Conservation (phyloP, 2,797 vertebrate genomes). For the Gymnoscopelus microlampas region DNA sequence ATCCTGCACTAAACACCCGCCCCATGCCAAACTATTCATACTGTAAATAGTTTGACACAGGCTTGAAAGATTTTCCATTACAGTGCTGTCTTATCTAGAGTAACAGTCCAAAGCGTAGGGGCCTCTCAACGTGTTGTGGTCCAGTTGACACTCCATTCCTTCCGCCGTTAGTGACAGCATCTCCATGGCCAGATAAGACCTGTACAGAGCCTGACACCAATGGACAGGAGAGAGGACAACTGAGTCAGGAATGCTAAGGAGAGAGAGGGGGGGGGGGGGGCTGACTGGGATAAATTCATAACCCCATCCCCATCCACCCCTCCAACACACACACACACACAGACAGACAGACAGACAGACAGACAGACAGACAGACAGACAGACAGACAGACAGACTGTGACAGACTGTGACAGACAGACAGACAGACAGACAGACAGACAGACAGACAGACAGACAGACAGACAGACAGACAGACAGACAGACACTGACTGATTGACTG, state of each 20-base stretch:
- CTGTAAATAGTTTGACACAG: constrained; percentile 21
- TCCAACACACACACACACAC: too few species aligned
- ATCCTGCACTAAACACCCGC: neutral
- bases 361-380: neutral
- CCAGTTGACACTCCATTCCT: constrained; percentile 21
- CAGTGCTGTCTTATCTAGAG: constrained; percentile 15
- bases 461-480: too few species aligned
- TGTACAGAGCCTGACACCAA: constrained; percentile 24
- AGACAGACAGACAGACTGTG: too few species aligned
- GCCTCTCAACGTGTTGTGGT: constrained; percentile 17
- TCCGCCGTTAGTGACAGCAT: constrained; percentile 31
- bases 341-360: too few species aligned
- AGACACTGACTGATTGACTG: too few species aligned
- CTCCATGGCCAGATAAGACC: constrained; percentile 42
- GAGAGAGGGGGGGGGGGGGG: neutral
- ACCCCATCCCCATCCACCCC: neutral
- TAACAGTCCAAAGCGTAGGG: neutral
- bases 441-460: too few species aligned
- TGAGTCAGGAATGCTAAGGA: constrained; percentile 30
- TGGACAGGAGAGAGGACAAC: constrained; percentile 31
- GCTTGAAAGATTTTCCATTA: constrained; percentile 32
- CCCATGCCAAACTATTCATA: constrained; percentile 1
- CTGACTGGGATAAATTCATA: neutral
- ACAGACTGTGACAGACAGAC: too few species aligned
- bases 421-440: neutral